Base-by-base conservation (phyloP, 2,113 vertebrate species). In the Cyanoliseus patagonus region DNA sequence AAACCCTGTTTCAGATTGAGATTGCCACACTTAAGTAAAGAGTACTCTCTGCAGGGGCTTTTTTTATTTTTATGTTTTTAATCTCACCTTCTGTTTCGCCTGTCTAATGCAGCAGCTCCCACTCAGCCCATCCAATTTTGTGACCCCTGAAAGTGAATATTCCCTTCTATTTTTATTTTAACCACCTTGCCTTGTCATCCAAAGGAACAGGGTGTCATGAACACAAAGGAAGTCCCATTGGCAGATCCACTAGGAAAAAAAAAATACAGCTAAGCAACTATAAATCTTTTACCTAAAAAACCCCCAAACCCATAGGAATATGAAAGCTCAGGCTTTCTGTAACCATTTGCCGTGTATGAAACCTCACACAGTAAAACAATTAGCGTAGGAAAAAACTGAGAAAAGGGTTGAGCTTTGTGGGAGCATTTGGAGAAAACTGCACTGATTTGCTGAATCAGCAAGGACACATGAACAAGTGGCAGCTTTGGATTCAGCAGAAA, bases 21-120 rank as follows among this genome's bases (percentile, higher is more conserved):
- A 70, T 18, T 69, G 30, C 17, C 39, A 82, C 11, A 8, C 13
- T 17, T 37, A 3, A 11, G 22, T 30, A 94, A 92, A 66, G 8
- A 61, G 14, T 24, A 62, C 0, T 0, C 10, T 31, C 9, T 24
- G 7, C 11, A 42, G 42, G n/a, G n/a, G n/a, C n/a, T n/a, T n/a
- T n/a, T n/a, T n/a, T 1, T 3, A 31, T 61, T 59, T n/a, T 25
- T 3, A 30, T 35, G 4, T 27, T 47, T 84, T 92, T 53, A 19
- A 41, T 10, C 17, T 91, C 39, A 52, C 17, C 20, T 76, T 64
- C 52, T 69, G 5, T 41, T 81, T 72, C 62, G 6, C 31, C n/a
- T 70, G 49, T 63, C 46, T 47, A 76, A 66, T 20, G 59, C 0
- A 9, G 55, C 11, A 74, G 31, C 20, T 67, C 46, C 17, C 23